phyloP scores from a whole-genome alignment of 2,888 invertebrate genomes.

The Trichacis sp. region DNA sequence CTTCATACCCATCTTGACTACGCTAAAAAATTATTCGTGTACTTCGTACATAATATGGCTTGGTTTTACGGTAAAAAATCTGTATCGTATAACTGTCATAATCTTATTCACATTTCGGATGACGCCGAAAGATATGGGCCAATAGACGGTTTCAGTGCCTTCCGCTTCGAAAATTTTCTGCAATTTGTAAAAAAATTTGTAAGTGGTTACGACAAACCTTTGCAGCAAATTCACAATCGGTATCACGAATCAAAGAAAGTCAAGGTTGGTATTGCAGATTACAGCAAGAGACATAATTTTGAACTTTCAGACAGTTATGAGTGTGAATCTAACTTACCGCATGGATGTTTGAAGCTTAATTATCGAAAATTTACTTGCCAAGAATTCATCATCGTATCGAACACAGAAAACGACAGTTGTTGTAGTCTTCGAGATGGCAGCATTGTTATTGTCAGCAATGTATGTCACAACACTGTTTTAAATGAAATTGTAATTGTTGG shows the following conservation, averaged over 20 bases:
- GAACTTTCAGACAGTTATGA: not conserved
- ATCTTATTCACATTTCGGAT: slow-evolving; percentile 8
- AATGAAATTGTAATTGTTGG: slow-evolving; percentile 7
- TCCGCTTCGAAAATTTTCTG: slow-evolving; percentile 9
- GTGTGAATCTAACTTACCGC: not conserved
- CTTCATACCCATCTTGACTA: slow-evolving; percentile 9
- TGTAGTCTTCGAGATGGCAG: not conserved
- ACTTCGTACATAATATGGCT: not conserved
- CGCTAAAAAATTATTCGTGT: slow-evolving; percentile 5
- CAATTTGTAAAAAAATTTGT: slow-evolving; percentile 8
- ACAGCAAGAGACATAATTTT: too few relatives aligned
- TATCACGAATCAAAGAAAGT: slow-evolving; percentile 3
- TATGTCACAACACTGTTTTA: not conserved
- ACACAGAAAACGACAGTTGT: slow-evolving; percentile 6
- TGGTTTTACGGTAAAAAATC: not conserved
- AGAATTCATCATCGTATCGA: not conserved
- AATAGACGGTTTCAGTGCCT: slow-evolving; percentile 13
- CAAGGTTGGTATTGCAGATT: too few relatives aligned
- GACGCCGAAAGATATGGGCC: slow-evolving; percentile 6
- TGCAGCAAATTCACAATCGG: slow-evolving; percentile 7
- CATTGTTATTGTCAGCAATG: not conserved
- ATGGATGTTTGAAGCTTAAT: not conserved
- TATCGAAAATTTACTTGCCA: not conserved
- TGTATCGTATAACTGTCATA: slow-evolving; percentile 7
- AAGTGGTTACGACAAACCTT: slow-evolving; percentile 4